Evolutionary conservation across 1,140 invertebrate genomes (phyloP).

Genomic region (Cyclina sinensis): DNA sequence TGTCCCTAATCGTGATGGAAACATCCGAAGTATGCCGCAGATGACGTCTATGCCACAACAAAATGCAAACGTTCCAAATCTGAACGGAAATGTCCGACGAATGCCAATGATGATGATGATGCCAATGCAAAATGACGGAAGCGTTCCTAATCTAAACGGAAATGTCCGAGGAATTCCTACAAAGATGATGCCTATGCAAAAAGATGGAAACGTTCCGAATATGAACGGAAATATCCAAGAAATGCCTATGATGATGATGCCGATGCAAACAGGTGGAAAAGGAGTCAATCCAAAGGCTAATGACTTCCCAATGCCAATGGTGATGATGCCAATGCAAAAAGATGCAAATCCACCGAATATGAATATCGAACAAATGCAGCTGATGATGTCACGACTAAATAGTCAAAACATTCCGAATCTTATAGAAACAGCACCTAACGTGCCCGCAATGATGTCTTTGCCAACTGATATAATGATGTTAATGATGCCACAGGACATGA

Average conservation of each 20-base stretch:
- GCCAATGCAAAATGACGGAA: conserved; percentile 1
- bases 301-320: not conserved
- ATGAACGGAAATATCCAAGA: not conserved
- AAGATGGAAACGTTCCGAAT: not conserved
- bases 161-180: not conserved
- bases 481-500: no score
- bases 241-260: conserved; percentile 18
- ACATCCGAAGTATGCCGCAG: conserved; percentile 1
- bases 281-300: not conserved
- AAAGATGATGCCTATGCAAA: not conserved
- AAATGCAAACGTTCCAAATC: not conserved
- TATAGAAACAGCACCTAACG: no score
- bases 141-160: not conserved
- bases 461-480: no score
- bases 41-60: not conserved
- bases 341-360: not conserved
- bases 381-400: not conserved
- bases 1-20: not conserved
- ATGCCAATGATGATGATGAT: conserved; percentile 3
- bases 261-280: not conserved
- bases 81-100: not conserved
- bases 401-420: no score
- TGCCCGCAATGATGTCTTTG: no score
- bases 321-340: not conserved
- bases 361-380: not conserved